These are phyloP conservation scores for Noctua fimbriata DNA, from an alignment of 2,888 invertebrate genomes.

Conservation along the genomic window DNA sequence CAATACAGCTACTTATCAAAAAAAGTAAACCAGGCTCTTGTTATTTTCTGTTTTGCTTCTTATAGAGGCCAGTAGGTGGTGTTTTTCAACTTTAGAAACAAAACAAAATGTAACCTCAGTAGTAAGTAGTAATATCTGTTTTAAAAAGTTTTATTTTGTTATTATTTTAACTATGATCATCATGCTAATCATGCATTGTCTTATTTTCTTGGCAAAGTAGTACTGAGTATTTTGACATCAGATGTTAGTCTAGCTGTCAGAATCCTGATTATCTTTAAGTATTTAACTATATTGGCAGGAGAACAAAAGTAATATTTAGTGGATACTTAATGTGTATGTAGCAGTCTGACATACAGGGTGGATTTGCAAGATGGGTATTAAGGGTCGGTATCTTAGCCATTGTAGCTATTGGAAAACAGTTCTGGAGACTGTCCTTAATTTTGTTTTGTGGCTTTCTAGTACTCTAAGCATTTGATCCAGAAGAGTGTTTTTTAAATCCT, in stretches of 20 bases:
- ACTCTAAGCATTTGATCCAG: neutral
- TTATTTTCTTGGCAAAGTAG: neutral
- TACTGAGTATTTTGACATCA: neutral
- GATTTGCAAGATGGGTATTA: neutral
- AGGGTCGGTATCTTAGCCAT: neutral
- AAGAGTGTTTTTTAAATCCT: neutral
- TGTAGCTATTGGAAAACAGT: neutral
- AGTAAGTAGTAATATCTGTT: neutral
- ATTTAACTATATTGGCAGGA: neutral
- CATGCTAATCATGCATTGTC: neutral
- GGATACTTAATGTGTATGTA: neutral
- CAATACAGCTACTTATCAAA: neutral
- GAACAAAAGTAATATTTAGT: neutral
- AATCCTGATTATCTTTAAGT: neutral
- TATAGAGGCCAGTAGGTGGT: neutral
- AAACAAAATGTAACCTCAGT: neutral
- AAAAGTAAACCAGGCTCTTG: neutral
- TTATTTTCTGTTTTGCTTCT: neutral
- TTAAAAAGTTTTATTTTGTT: too few species aligned
- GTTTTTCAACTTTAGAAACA: neutral
- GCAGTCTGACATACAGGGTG: neutral
- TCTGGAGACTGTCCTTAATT: neutral
- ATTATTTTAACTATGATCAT: neutral
- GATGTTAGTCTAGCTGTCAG: neutral
- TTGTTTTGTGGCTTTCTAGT: neutral